Conservation (phyloP, 2,797 vertebrate species). For the Aselliscus stoliczkanus region DNA sequence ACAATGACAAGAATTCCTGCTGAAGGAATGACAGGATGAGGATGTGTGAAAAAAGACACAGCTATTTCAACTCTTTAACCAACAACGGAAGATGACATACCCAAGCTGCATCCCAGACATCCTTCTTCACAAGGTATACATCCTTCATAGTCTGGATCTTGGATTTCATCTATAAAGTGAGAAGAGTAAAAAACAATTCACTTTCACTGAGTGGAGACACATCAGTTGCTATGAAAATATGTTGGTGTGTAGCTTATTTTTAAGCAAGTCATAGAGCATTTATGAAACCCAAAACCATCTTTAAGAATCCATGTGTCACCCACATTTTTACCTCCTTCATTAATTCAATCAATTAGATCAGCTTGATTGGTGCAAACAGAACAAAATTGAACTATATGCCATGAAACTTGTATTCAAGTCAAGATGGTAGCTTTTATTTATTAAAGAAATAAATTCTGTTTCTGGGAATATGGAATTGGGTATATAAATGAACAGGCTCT, state of each 20-base stretch:
- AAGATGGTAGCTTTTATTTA: not conserved
- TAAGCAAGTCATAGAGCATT: not conserved
- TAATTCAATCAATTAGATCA: slow-evolving; percentile 3
- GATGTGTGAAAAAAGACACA: not conserved
- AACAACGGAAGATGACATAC: slow-evolving; percentile 80
- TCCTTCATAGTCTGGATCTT: slow-evolving; percentile 79
- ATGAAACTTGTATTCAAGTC: not conserved
- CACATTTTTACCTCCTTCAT: not conserved
- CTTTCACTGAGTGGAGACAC: not conserved
- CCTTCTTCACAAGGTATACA: slow-evolving; percentile 90
- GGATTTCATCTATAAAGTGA: slow-evolving; percentile 82
- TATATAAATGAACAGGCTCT: not conserved
- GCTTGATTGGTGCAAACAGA: not conserved
- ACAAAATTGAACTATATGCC: not conserved
- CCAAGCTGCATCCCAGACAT: slow-evolving; percentile 86
- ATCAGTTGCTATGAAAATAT: slow-evolving; percentile 11
- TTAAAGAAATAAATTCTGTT: slow-evolving; percentile 21
- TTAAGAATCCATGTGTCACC: not conserved
- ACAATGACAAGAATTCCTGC: not conserved
- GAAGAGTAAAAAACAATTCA: slow-evolving; percentile 36
- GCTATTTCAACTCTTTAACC: not conserved
- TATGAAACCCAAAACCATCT: not conserved
- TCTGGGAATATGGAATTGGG: not conserved
- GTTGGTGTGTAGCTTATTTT: not conserved
- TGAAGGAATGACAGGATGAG: not conserved